phyloP scores from a whole-genome alignment of 2,797 vertebrate genomes.

The Microctenopoma steveboyesi region DNA sequence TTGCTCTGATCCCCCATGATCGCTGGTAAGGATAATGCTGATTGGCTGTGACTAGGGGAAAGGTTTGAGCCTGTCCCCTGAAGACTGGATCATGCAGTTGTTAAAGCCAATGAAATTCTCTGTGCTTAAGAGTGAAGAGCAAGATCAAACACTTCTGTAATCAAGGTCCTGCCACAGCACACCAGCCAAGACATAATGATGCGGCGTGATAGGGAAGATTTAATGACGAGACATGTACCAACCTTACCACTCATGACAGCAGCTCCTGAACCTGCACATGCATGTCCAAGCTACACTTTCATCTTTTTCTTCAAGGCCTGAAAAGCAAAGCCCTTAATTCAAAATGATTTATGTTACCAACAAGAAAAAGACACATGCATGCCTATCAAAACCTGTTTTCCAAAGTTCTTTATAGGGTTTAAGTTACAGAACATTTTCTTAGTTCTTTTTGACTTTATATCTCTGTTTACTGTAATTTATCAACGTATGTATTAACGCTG shows the following conservation, averaged over 20 bases:
- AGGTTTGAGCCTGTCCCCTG: conserved; percentile 34
- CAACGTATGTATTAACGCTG: conserved; percentile 18
- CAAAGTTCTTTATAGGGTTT: conserved; percentile 38
- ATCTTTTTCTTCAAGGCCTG: conserved; percentile 52
- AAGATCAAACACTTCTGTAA: conserved; percentile 72
- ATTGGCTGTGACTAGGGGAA: conserved; percentile 56
- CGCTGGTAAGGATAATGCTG: conserved; percentile 48
- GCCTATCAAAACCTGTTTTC: conserved; percentile 23
- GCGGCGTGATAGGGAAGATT: conserved; percentile 43
- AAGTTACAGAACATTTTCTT: conserved; percentile 14
- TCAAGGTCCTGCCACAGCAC: conserved; percentile 51
- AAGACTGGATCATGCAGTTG: conserved; percentile 62
- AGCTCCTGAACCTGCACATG: conserved; percentile 57
- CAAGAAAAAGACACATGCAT: conserved; percentile 23
- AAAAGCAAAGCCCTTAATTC: conserved; percentile 45
- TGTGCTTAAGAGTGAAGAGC: conserved; percentile 40
- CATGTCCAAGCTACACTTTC: conserved; percentile 60
- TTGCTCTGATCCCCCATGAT: conserved; percentile 56
- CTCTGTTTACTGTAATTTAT: conserved; percentile 10
- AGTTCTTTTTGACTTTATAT: conserved; percentile 4
- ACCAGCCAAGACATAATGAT: conserved; percentile 48
- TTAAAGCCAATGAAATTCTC: conserved; percentile 59
- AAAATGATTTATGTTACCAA: conserved; percentile 49
- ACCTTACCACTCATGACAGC: conserved; percentile 41
- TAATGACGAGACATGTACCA: conserved; percentile 57